Evolutionary conservation across 2,888 invertebrate genomes (phyloP), one percentile per base, ranked within the genome.

Genomic region (Ectemnius lituratus): DNA sequence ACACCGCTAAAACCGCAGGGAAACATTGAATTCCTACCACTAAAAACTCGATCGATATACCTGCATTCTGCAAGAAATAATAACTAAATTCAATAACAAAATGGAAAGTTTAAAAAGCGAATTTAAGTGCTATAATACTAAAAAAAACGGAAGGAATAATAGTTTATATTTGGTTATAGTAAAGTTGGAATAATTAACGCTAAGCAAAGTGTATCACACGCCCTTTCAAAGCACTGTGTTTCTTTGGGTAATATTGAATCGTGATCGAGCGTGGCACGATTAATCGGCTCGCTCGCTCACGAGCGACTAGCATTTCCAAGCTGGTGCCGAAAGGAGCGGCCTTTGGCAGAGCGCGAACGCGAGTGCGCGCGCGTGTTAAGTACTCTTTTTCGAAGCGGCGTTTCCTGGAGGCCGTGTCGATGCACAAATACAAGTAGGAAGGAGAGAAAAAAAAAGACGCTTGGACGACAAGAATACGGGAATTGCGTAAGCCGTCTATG

Each of bases 381-480:
- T 16, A 52, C n/a, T 52, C 52, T 14, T 16, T 5, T 52, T 52
- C 52, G 14, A 11, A 16, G 13, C n/a, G 1, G 52, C 16, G 52
- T 52, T 37, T 37, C 37, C 37, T 37, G 37, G 11, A 11, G 5
- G 37, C 11, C 37, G 37, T 6, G 37, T 37, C 37, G 37, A 37
- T 37, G 8, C 37, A 37, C 37, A 11, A 11, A 11, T 11, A 11
- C 37, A 11, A 37, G 37, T 4, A 37, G 37, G 37, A 37, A 37
- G 37, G 52, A 52, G 52, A 16, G 52, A 52, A 52, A 52, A 52
- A 14, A 52, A 14, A 6, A 4, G 14, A 0, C n/a, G 4, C 69
- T 62, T 11, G 23, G 37, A 5, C 70, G 57, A 47, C 58, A 61
- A 23, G 67, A 57, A 67, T 13, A 64, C 62, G 57, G 75, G 64